phyloP scores from a whole-genome alignment of 1,140 invertebrate species.

The Akabosia matsudoensis region DNA sequence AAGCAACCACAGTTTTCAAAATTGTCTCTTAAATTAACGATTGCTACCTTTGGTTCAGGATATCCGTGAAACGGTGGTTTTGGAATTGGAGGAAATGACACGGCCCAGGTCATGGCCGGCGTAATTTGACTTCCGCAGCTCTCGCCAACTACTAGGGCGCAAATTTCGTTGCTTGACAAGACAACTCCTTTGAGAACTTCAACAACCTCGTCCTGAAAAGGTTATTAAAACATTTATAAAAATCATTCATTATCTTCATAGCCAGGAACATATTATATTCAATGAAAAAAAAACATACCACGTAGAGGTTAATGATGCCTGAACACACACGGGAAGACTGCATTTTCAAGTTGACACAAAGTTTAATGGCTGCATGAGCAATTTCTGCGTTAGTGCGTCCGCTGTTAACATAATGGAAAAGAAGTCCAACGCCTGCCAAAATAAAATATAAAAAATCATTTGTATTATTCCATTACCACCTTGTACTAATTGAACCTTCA shows the following conservation, averaged over 20 bases:
- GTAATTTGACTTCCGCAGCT: slow-evolving; percentile 63
- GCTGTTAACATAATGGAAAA: slow-evolving; percentile 77
- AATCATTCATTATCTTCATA: too few species aligned
- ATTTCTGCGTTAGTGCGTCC: slow-evolving; percentile 81
- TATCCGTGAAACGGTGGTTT: slow-evolving; percentile 65
- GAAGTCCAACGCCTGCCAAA: slow-evolving; percentile 65
- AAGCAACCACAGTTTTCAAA: too few species aligned
- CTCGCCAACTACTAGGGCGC: slow-evolving; percentile 85
- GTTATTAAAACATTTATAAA: slow-evolving; percentile 8
- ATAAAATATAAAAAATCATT: not conserved
- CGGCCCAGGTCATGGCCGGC: slow-evolving; percentile 66
- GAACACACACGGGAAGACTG: slow-evolving; percentile 80
- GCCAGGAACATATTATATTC: too few species aligned
- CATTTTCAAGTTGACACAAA: slow-evolving; percentile 68
- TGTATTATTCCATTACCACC: not conserved
- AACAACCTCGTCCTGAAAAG: slow-evolving; percentile 69
- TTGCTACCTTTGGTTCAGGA: slow-evolving; percentile 62
- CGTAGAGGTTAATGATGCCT: slow-evolving; percentile 78
- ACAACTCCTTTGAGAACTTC: slow-evolving; percentile 72
- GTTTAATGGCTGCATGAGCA: slow-evolving; percentile 76
- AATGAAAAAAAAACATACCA: too few species aligned
- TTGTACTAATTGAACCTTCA: too few species aligned
- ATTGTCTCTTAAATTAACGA: not conserved
- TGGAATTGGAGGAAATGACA: slow-evolving; percentile 78
- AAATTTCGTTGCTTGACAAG: slow-evolving; percentile 80